phyloP scores from a whole-genome alignment of 2,113 vertebrate genomes.

The Gavia stellata region DNA sequence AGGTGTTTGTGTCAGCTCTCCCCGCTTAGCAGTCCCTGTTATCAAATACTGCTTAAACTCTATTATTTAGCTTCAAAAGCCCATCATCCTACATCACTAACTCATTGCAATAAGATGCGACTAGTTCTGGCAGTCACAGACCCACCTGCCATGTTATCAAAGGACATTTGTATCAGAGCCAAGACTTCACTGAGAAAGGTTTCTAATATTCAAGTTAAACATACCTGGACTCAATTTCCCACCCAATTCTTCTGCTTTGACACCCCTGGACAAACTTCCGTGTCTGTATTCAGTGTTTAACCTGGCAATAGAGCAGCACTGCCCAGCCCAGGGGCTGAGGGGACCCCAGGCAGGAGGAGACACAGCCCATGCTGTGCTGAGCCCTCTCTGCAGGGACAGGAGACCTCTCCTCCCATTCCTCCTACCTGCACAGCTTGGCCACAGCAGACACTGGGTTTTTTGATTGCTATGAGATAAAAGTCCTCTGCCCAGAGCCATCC shows the following conservation, averaged over 20 bases:
- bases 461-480: background rate
- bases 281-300: background rate
- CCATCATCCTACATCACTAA: background rate
- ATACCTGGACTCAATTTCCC: background rate
- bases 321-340: background rate
- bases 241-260: background rate
- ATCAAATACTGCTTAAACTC: background rate
- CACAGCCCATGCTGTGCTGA: background rate
- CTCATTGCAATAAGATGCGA: background rate
- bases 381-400: background rate
- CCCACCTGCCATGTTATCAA: background rate
- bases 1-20: background rate
- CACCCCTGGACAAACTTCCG: background rate
- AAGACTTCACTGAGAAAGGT: background rate
- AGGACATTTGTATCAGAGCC: background rate
- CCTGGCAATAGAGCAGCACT: background rate
- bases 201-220: background rate
- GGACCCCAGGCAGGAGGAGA: background rate
- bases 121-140: background rate
- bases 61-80: background rate
- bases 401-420: background rate
- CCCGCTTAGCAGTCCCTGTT: background rate
- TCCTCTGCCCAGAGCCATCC: background rate
- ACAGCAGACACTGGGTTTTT: background rate
- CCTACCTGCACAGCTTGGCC: background rate